phyloP scores from a whole-genome alignment of 2,113 vertebrate genomes.

The Marmota flaviventris region DNA sequence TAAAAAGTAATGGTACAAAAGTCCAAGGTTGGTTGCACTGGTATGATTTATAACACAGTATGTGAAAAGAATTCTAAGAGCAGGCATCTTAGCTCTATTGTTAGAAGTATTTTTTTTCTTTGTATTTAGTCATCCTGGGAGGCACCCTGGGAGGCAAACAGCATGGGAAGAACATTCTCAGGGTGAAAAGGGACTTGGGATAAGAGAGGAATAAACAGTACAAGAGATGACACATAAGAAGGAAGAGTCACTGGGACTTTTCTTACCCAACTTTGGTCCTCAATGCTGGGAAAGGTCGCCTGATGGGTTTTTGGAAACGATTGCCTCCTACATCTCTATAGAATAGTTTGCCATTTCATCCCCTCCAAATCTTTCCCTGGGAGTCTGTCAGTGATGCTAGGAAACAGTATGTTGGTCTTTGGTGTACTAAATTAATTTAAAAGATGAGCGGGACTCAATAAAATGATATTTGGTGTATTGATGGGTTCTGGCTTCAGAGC shows the following conservation, averaged over 20 bases:
- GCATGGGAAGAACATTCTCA: conserved; percentile 69
- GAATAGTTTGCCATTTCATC: neutral
- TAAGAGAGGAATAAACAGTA: conserved; percentile 37
- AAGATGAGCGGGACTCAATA: conserved; percentile 58
- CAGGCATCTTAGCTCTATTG: conserved; percentile 62
- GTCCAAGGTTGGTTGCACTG: conserved; percentile 45
- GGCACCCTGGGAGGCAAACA: conserved; percentile 71
- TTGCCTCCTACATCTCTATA: neutral
- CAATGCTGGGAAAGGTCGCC: conserved; percentile 51
- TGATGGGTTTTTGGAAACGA: neutral
- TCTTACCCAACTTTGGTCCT: conserved; percentile 26
- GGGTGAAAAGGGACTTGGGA: conserved; percentile 71
- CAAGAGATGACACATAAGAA: conserved; percentile 56
- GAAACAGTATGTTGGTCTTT: conserved; percentile 18
- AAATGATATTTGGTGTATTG: conserved; percentile 48
- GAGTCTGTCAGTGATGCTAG: neutral
- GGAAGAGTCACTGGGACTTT: conserved; percentile 27
- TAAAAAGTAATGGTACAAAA: conserved; percentile 47
- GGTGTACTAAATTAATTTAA: conserved; percentile 23
- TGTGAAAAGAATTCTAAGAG: conserved; percentile 71
- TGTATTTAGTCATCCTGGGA: conserved; percentile 76
- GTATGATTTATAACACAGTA: conserved; percentile 61
- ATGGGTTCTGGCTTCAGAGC: conserved; percentile 68
- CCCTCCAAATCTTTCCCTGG: neutral
- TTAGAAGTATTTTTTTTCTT: conserved; percentile 42